phyloP scores from a whole-genome alignment of 2,113 vertebrate species.

The Microcebus murinus region DNA sequence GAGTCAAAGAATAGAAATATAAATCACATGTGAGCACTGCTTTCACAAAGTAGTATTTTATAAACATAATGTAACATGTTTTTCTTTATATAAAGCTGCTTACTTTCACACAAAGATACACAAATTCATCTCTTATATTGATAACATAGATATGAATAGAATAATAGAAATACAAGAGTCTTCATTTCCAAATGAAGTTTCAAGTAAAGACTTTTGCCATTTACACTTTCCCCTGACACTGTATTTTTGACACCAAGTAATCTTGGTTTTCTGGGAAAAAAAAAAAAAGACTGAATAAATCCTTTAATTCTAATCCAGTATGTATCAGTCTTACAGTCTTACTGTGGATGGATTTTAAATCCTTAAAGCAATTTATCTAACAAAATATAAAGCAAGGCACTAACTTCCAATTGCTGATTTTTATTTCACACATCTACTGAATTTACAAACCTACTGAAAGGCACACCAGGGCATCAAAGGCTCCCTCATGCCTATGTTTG shows the following conservation, averaged over 20 bases:
- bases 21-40: background rate
- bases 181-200: slow-evolving; percentile 25
- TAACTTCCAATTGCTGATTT: slow-evolving; percentile 54
- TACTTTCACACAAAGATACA: slow-evolving; percentile 69
- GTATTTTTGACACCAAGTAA: slow-evolving; percentile 62
- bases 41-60: slow-evolving; percentile 34
- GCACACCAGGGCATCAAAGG: fast-evolving
- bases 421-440: background rate
- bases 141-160: background rate
- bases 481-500: background rate
- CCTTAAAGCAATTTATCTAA: slow-evolving; percentile 69
- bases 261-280: slow-evolving; percentile 59
- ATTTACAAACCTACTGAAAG: slow-evolving; percentile 58
- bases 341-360: slow-evolving; percentile 48
- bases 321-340: background rate
- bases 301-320: slow-evolving; percentile 70
- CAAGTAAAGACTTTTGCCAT: slow-evolving; percentile 51
- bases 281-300: slow-evolving; percentile 66
- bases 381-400: slow-evolving; percentile 34
- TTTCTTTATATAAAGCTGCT: slow-evolving; percentile 67
- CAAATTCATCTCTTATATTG: slow-evolving; percentile 2
- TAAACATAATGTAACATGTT: slow-evolving; percentile 63
- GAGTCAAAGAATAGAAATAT: background rate
- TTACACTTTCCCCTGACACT: slow-evolving; percentile 51
- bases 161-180: slow-evolving; percentile 30